A percentile compares a stretch with the other conserved stretches of the same genome.
These are phyloP conservation scores for Philereme transversata DNA, from an alignment of 2,888 invertebrate species.

Conservation along the genomic window DNA sequence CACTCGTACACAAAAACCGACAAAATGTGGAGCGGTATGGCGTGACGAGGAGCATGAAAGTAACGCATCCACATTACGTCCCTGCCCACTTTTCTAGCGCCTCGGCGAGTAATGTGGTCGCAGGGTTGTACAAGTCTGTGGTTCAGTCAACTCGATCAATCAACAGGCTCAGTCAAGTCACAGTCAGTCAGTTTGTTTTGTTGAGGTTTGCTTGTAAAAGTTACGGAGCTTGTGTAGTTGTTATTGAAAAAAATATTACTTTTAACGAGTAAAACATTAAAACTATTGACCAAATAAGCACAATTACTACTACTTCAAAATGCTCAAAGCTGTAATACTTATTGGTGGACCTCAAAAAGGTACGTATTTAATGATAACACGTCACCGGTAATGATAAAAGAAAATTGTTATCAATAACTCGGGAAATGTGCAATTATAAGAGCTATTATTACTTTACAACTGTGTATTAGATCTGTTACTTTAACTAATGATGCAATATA, in stretches of 20 bases:
- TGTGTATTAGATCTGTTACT: neutral
- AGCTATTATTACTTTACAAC: neutral
- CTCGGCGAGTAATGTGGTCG: too few species aligned
- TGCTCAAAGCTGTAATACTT: constrained; percentile 94
- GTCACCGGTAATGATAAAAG: constrained; percentile 57
- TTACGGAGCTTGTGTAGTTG: neutral
- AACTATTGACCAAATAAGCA: neutral
- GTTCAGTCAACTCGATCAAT: too few species aligned
- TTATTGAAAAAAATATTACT: neutral
- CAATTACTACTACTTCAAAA: constrained; percentile 47
- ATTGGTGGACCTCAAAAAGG: constrained; percentile 98
- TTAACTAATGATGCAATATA: neutral
- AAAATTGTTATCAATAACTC: constrained; percentile 6
- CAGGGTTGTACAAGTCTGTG: too few species aligned
- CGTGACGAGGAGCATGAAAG: too few species aligned
- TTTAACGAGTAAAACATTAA: neutral
- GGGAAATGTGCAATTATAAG: neutral
- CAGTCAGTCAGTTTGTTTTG: constrained; percentile 8
- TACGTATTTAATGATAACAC: constrained; percentile 59
- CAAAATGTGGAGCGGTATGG: too few species aligned
- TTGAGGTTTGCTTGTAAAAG: neutral
- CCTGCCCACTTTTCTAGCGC: too few species aligned
- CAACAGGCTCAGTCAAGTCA: too few species aligned
- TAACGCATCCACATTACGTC: too few species aligned
- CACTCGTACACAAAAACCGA: too few species aligned